phyloP scores from a whole-genome alignment of 2,888 invertebrate species.

The Rhingia campestris region DNA sequence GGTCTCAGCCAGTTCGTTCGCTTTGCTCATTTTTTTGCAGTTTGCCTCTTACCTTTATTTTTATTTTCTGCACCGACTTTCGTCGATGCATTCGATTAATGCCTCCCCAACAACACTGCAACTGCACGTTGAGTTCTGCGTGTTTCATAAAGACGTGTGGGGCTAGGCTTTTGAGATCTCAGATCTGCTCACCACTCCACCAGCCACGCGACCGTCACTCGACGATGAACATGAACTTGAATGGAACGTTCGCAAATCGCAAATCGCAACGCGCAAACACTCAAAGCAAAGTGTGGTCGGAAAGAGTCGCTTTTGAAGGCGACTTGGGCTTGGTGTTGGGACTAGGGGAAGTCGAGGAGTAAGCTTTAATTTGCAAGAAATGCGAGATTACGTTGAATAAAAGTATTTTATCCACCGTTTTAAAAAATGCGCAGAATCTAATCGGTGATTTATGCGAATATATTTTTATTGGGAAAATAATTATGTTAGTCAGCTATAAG shows the following conservation, averaged over 20 bases:
- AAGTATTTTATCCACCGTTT: too few species aligned
- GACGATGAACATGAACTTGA: conserved; percentile 66
- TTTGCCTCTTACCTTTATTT: conserved; percentile 30
- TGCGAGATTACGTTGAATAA: too few species aligned
- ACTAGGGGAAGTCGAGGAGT: conserved; percentile 1
- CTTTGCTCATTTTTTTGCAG: conserved; percentile 31
- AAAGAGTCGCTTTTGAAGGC: not conserved
- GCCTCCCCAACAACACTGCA: conserved; percentile 31
- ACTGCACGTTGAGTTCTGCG: conserved; percentile 20
- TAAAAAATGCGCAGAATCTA: too few species aligned
- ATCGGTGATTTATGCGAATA: too few species aligned
- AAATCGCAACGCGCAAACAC: conserved; percentile 18
- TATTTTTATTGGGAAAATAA: too few species aligned
- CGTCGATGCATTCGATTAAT: conserved; percentile 72
- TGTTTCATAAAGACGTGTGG: conserved; percentile 15
- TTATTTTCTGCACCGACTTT: conserved; percentile 53
- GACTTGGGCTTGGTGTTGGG: conserved; percentile 1
- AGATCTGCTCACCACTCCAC: conserved; percentile 6
- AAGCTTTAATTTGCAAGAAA: not conserved
- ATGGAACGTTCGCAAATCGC: conserved; percentile 11
- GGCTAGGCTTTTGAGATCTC: not conserved
- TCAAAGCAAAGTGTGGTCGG: conserved; percentile 1
- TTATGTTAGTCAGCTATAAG: too few species aligned
- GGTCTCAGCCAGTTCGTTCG: conserved; percentile 69
- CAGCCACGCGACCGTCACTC: conserved; percentile 31